Evolutionary conservation across 2,888 invertebrate species (phyloP).

Genomic region (Phorcus lineatus): DNA sequence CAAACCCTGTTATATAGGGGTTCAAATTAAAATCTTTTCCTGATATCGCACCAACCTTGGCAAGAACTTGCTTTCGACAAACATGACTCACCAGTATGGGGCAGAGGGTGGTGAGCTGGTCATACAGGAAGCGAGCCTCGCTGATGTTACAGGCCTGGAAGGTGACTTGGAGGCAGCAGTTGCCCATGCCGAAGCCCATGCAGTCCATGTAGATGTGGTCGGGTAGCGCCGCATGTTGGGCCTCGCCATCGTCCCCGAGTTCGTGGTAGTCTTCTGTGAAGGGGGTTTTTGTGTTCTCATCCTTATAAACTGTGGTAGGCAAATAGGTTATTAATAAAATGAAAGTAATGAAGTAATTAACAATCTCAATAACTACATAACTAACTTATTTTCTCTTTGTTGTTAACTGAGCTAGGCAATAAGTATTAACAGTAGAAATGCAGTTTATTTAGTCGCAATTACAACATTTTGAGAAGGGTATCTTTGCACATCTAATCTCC

Average conservation of each 20-base stretch:
- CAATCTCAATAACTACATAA: too few species aligned
- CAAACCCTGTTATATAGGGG: too few species aligned
- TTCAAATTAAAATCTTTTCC: too few species aligned
- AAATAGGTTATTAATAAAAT: neutral
- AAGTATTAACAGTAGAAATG: too few species aligned
- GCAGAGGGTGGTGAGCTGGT: constrained; percentile 96
- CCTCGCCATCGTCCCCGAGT: constrained; percentile 80
- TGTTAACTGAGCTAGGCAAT: too few species aligned
- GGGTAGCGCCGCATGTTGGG: constrained; percentile 83
- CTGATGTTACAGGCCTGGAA: constrained; percentile 97
- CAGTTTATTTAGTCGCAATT: too few species aligned
- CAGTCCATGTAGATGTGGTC: constrained; percentile 98
- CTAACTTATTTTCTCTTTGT: too few species aligned
- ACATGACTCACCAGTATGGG: constrained; percentile 88
- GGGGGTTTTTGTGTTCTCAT: constrained; percentile 84
- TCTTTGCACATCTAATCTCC: too few species aligned
- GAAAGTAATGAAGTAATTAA: too few species aligned
- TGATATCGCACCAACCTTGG: too few species aligned
- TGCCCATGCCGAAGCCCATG: constrained; percentile 99
- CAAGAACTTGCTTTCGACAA: too few species aligned
- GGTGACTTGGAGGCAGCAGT: constrained; percentile 90
- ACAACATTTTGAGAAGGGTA: too few species aligned
- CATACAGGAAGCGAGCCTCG: constrained; percentile 96
- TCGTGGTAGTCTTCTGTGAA: constrained; percentile 81
- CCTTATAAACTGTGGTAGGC: constrained; percentile 86